Evolutionary conservation across 2,797 vertebrate species (phyloP).

Genomic region (Crypturellus tataupa): DNA sequence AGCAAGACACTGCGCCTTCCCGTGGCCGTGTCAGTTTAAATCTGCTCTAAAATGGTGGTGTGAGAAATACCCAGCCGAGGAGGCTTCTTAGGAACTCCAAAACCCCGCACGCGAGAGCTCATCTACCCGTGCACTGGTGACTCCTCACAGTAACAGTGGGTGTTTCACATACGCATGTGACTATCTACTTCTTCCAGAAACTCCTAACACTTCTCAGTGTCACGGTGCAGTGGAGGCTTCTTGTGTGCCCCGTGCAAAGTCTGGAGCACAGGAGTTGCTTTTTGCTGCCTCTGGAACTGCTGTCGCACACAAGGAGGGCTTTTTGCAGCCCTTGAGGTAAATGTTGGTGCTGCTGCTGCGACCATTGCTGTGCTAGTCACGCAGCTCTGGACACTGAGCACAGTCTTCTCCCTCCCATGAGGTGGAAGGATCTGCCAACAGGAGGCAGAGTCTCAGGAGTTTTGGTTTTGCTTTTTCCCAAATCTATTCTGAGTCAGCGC

Average conservation of each 20-base stretch:
- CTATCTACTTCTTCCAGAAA: slow-evolving; percentile 24
- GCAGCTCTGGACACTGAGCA: background rate
- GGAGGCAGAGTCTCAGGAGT: background rate
- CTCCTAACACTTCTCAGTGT: background rate
- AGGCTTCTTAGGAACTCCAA: background rate
- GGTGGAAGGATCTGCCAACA: background rate
- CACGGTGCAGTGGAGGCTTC: background rate
- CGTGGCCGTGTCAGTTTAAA: background rate
- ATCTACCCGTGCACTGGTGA: background rate
- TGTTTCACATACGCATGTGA: background rate
- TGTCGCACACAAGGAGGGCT: background rate
- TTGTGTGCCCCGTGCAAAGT: background rate
- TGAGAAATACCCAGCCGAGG: background rate
- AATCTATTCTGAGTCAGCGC: slow-evolving; percentile 42
- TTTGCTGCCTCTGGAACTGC: background rate
- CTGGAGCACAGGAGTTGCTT: background rate
- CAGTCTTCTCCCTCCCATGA: background rate
- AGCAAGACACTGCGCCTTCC: background rate
- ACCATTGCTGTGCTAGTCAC: background rate
- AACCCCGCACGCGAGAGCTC: background rate
- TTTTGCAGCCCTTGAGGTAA: background rate
- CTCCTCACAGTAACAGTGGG: background rate
- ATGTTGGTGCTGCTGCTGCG: background rate
- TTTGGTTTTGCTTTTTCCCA: slow-evolving; percentile 59
- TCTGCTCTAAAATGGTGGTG: background rate